Evolutionary conservation across 1,140 invertebrate genomes (phyloP).

Genomic region (Cherax quadricarinatus): DNA sequence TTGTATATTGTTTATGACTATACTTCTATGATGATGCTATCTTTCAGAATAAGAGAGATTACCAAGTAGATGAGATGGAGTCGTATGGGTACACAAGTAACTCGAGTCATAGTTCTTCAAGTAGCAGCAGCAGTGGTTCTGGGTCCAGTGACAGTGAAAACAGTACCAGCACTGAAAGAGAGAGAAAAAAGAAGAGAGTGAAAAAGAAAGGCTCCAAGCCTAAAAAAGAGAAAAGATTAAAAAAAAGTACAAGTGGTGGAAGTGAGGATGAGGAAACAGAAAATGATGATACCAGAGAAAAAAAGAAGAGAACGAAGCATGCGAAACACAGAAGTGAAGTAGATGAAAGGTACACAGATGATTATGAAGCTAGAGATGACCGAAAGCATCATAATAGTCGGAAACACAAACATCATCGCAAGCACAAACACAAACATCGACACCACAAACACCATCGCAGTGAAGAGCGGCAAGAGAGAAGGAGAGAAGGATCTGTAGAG

Average conservation of each 20-base stretch:
- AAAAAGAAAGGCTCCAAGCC: slow-evolving; percentile 3
- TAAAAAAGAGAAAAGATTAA: not conserved
- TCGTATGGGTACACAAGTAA: not conserved
- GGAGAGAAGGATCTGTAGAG: slow-evolving; percentile 9
- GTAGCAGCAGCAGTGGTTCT: not conserved
- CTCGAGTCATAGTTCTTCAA: not conserved
- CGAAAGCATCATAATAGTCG: slow-evolving; percentile 27
- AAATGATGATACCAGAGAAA: not conserved
- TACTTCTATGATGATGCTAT: not conserved
- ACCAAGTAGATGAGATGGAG: not conserved
- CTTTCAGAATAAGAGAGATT: not conserved
- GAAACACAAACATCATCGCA: slow-evolving; percentile 54
- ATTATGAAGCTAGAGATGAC: not conserved
- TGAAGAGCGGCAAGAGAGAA: slow-evolving; percentile 39
- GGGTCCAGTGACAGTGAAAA: slow-evolving; percentile 10
- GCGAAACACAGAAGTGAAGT: slow-evolving; percentile 6
- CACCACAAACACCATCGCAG: slow-evolving; percentile 43
- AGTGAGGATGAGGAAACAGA: not conserved
- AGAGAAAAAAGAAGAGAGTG: not conserved
- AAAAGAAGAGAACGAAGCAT: slow-evolving; percentile 23
- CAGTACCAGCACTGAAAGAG: slow-evolving; percentile 5
- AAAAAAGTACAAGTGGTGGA: not conserved
- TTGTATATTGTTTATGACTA: not conserved
- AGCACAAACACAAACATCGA: slow-evolving; percentile 65
- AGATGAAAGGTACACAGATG: not conserved